Evolutionary conservation across 2,888 invertebrate species (phyloP).

Genomic region (Danaus chrysippus): DNA sequence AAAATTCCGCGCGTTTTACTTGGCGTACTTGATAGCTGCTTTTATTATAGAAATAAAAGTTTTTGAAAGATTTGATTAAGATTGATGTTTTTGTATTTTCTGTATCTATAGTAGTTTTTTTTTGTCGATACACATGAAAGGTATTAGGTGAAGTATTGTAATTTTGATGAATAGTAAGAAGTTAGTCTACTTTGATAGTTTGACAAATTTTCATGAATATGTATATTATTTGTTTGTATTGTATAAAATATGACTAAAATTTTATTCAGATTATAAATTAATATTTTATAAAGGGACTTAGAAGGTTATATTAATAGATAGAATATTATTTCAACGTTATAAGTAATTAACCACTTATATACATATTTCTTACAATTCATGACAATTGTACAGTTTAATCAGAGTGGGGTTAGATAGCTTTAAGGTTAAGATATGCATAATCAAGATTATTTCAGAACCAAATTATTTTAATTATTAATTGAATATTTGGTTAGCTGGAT

Average conservation of each 20-base stretch:
- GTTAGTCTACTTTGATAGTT: no score
- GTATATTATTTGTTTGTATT: background rate
- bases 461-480: constrained; percentile 44
- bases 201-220: no score
- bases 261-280: background rate
- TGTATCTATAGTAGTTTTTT: background rate
- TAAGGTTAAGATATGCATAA: constrained; percentile 62
- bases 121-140: background rate
- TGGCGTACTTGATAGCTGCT: constrained; percentile 20
- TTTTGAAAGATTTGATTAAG: constrained; percentile 14
- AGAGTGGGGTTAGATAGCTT: constrained; percentile 47
- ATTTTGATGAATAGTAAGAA: no score
- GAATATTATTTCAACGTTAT: constrained; percentile 9
- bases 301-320: background rate
- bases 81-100: constrained; percentile 5
- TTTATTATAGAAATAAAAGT: constrained; percentile 17
- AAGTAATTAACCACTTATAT: constrained; percentile 58
- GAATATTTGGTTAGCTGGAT: constrained; percentile 13
- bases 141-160: no score
- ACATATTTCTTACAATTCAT: constrained; percentile 45
- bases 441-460: constrained; percentile 45
- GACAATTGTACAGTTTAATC: constrained; percentile 60
- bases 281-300: background rate
- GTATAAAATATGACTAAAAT: background rate
- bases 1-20: constrained; percentile 51